These are phyloP conservation scores for Chrysogorgia sp. DNA, from an alignment of 92 coral and sea anemone genomes.

Conservation along the genomic window DNA sequence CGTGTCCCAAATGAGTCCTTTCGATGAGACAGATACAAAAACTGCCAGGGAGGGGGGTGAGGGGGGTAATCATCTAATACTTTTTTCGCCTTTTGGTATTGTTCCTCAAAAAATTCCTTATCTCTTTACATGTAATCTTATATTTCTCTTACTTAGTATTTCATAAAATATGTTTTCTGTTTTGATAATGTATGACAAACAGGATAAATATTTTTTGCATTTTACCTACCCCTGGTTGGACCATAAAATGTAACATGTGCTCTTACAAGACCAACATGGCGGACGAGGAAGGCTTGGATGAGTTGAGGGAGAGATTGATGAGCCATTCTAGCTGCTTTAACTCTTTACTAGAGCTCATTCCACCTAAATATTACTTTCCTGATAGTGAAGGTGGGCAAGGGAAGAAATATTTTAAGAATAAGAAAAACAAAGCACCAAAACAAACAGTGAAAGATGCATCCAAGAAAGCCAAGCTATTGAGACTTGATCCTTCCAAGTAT, in stretches of 20 bases:
- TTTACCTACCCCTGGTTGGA: conserved; percentile 25
- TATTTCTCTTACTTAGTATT: no score
- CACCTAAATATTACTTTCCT: conserved; percentile 77
- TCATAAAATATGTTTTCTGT: no score
- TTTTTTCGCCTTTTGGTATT: neutral
- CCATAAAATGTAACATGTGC: conserved; percentile 1
- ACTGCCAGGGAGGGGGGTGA: neutral
- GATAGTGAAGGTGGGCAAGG: conserved; percentile 75
- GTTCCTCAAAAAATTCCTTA: no score
- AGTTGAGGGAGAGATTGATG: conserved; percentile 71
- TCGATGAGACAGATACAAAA: neutral
- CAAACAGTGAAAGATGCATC: conserved; percentile 86
- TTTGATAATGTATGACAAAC: neutral
- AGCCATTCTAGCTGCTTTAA: conserved; percentile 85
- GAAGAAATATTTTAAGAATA: conserved; percentile 79
- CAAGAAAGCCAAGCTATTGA: conserved; percentile 78
- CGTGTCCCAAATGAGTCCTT: conserved; percentile 7
- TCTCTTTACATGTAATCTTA: no score
- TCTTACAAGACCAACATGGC: conserved; percentile 92
- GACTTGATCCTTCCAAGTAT: conserved; percentile 86
- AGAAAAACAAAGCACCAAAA: conserved; percentile 79
- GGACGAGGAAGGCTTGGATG: conserved; percentile 47
- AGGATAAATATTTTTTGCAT: neutral
- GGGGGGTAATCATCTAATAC: neutral
- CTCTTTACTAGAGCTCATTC: conserved; percentile 84